Evolutionary conservation across 2,797 vertebrate species (phyloP).

Genomic region (Manis javanica): DNA sequence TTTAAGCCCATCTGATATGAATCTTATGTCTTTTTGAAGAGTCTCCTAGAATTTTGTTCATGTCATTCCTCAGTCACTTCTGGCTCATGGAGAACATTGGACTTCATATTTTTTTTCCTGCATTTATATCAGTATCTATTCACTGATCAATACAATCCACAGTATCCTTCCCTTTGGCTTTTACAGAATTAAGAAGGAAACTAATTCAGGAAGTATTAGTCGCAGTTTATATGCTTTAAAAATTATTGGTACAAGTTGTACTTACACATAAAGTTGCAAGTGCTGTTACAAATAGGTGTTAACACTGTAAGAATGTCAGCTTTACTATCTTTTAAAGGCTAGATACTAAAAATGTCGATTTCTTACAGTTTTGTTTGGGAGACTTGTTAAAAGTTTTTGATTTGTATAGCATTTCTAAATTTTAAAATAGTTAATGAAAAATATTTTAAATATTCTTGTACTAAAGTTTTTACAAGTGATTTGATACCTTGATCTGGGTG

Average conservation of each 20-base stretch:
- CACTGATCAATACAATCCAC: background rate
- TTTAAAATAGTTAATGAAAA: slow-evolving; percentile 45
- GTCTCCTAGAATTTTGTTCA: background rate
- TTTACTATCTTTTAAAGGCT: background rate
- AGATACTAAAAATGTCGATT: slow-evolving; percentile 29
- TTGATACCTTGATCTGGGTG: too few species aligned
- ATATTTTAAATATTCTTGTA: background rate
- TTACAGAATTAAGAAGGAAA: slow-evolving; percentile 38
- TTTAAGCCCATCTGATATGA: background rate
- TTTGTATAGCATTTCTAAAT: background rate
- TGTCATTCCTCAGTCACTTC: background rate
- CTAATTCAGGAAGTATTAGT: slow-evolving; percentile 4
- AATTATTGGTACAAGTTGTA: slow-evolving; percentile 16
- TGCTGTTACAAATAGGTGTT: slow-evolving; percentile 18
- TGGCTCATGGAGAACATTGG: background rate
- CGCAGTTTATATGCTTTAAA: slow-evolving; percentile 45
- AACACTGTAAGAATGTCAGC: background rate
- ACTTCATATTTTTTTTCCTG: background rate
- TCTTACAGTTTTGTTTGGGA: slow-evolving; percentile 33
- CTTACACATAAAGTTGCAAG: slow-evolving; percentile 29
- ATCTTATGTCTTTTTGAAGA: background rate
- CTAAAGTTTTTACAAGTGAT: background rate
- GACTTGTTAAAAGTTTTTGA: slow-evolving; percentile 3
- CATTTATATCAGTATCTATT: background rate
- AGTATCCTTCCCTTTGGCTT: background rate